A percentile compares a stretch with the other conserved stretches of the same genome.
These are phyloP conservation scores for Sebastes fasciatus DNA, from an alignment of 2,113 vertebrate genomes.

Conservation along the genomic window DNA sequence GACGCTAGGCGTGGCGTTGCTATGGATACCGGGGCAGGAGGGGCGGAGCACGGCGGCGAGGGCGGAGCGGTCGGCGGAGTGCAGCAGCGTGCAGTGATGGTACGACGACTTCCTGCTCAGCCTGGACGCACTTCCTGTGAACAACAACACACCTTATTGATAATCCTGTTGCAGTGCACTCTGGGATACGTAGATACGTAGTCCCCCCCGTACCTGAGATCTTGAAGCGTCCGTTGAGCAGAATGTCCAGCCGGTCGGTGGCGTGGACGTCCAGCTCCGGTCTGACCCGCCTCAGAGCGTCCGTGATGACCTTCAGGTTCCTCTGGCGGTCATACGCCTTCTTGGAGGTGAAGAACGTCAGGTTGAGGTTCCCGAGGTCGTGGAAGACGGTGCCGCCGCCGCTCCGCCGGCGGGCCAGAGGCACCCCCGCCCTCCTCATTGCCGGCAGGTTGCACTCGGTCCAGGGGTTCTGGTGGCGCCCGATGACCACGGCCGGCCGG, in stretches of 20 bases:
- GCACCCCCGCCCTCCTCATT: conserved; percentile 85
- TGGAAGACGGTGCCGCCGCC: conserved; percentile 97
- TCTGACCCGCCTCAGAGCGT: conserved; percentile 84
- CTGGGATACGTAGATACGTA: not conserved
- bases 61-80: conserved; percentile 83
- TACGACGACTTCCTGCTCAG: conserved; percentile 91
- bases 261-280: conserved; percentile 87
- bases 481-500: conserved; percentile 90
- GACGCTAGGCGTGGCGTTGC: conserved; percentile 92
- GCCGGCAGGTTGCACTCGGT: conserved; percentile 89
- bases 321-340: conserved; percentile 88
- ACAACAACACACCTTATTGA: not conserved
- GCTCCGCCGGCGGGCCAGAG: conserved; percentile 92
- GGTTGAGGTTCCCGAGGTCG: conserved; percentile 95
- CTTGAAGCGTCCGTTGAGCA: conserved; percentile 89
- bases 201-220: conserved; percentile 82
- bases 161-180: not conserved
- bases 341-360: conserved; percentile 95
- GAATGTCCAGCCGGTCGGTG: conserved; percentile 89
- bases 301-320: conserved; percentile 90
- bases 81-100: conserved; percentile 95
- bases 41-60: conserved; percentile 88
- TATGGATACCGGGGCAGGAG: conserved; percentile 87
- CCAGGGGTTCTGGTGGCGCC: conserved; percentile 98
- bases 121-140: conserved; percentile 90